These are phyloP conservation scores for Ormia ochracea DNA, from an alignment of 2,888 invertebrate genomes.

Conservation along the genomic window DNA sequence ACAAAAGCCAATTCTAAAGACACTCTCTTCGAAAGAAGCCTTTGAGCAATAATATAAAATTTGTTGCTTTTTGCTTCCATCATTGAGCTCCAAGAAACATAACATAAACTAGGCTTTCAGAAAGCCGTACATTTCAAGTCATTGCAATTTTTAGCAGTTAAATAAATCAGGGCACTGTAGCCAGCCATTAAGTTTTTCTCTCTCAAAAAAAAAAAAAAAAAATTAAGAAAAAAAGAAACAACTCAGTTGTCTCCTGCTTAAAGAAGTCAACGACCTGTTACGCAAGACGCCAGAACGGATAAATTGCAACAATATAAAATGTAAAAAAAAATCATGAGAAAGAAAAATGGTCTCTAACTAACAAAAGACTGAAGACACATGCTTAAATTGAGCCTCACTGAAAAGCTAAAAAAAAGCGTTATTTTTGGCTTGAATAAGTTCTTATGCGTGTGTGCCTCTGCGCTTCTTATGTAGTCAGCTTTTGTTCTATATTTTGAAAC, in stretches of 20 bases:
- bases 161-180: slow-evolving; percentile 40
- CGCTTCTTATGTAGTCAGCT: background rate
- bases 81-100: background rate
- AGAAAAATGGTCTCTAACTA: slow-evolving; percentile 52
- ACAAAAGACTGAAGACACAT: slow-evolving; percentile 50
- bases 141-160: slow-evolving; percentile 3
- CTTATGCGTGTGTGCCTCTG: background rate
- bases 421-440: background rate
- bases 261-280: slow-evolving; percentile 60
- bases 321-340: slow-evolving; percentile 16
- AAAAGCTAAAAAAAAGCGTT: slow-evolving; percentile 14
- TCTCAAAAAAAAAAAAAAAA: background rate
- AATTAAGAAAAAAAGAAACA: background rate
- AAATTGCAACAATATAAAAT: slow-evolving; percentile 36
- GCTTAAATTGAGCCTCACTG: background rate
- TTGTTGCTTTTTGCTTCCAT: background rate
- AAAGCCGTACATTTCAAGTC: background rate
- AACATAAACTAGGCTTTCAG: background rate
- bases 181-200: background rate
- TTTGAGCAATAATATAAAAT: background rate
- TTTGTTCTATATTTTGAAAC: slow-evolving; percentile 26
- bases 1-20: too few relatives aligned
- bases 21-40: too few relatives aligned
- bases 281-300: slow-evolving; percentile 54
- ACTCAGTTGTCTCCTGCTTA: slow-evolving; percentile 37